Base-by-base conservation (phyloP, 92 coral and sea anemone species). In the Porites cylindrica region DNA sequence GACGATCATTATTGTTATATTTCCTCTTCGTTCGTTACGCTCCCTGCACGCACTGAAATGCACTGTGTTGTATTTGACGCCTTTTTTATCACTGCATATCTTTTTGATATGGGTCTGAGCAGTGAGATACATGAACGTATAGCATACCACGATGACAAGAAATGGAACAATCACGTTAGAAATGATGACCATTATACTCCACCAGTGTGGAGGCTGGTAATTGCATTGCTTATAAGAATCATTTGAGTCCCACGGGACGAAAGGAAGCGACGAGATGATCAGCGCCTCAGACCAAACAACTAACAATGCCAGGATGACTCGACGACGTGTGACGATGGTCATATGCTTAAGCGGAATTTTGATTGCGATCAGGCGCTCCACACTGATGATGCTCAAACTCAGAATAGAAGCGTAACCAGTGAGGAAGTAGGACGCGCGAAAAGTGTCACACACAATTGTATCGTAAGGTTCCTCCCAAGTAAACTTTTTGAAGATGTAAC, bases 111-210 rank as follows among this genome's bases (percentile, higher is more conserved):
- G 98, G 8, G 85, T 54, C 71, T 87, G 88, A 7, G 98, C 99
- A 54, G 79, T 87, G 72, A 79, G 73, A 81, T 95, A 94, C 85
- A 96, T 95, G 87, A 90, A 85, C n/a, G 89, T 50, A 76, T 97
- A 96, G 82, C 99, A 97, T 50, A 90, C 71, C 12, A 94, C 89
- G 78, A 97, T 97, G 79, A 97, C 88, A 43, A 93, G 87, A 72
- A 97, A 97, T 65, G 99, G 99, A 16, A 89, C 51, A 8, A 97
- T 69, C 12, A 97, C 99, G 63, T 97, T 97, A 9, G 88, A 50
- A 1, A 85, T 88, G 18, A 97, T 97, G 1, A 95, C 99, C 99
- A 95, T 97, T 18, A 95, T 83, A 65, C 98, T 95, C 99, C 99
- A 97, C 94, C 95, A 94, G 73, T 83, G 92, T 59, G 99, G 92